A percentile compares a stretch with the other conserved stretches of the same genome.
Conservation (phyloP, 2,888 invertebrate genomes). For the Apamea monoglypha region DNA sequence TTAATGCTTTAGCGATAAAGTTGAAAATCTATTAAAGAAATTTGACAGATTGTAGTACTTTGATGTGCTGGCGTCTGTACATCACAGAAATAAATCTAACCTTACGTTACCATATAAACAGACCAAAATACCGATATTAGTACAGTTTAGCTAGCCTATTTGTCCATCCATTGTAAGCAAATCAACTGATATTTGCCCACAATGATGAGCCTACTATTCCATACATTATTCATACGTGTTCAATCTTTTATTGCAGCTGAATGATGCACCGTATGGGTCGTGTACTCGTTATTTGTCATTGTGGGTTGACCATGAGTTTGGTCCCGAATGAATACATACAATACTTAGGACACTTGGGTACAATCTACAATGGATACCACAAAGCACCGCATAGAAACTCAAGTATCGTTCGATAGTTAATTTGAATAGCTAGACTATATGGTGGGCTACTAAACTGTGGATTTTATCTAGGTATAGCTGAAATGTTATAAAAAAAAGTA, state of each 20-base stretch:
- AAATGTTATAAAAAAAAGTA: too few species aligned
- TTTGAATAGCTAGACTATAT: neutral
- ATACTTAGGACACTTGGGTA: neutral
- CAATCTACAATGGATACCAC: neutral
- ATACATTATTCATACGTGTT: conserved; percentile 79
- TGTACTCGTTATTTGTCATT: conserved; percentile 44
- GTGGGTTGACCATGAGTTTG: conserved; percentile 50
- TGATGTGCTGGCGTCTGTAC: too few species aligned
- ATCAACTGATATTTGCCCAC: conserved; percentile 73
- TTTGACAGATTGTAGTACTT: too few species aligned
- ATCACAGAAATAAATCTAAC: conserved; percentile 19
- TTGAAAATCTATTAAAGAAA: too few species aligned
- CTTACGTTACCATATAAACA: conserved; percentile 23
- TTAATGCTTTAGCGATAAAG: too few species aligned
- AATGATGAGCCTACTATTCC: conserved; percentile 60
- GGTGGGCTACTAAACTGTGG: neutral
- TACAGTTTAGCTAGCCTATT: conserved; percentile 46
- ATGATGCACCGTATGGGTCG: conserved; percentile 52
- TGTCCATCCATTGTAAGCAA: conserved; percentile 79
- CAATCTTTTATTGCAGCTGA: conserved; percentile 68
- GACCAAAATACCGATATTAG: conserved; percentile 42
- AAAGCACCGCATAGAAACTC: neutral
- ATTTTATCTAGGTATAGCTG: neutral
- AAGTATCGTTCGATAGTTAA: neutral
- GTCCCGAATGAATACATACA: conserved; percentile 22